Evolutionary conservation across 2,888 invertebrate genomes (phyloP).

Genomic region (Protula sp.): DNA sequence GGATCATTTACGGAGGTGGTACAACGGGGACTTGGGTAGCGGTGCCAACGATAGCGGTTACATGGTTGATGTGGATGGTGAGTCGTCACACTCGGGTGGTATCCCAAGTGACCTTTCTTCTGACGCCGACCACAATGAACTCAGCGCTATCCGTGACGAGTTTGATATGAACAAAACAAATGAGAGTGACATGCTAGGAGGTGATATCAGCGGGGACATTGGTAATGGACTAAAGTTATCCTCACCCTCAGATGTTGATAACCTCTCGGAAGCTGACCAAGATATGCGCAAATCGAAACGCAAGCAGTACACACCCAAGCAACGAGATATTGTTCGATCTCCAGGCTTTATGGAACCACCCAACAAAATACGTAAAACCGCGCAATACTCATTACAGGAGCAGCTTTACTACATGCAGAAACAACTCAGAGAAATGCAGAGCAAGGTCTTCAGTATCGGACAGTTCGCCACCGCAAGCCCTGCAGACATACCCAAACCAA

Average conservation of each 20-base stretch:
- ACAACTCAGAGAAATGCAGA: conserved; percentile 84
- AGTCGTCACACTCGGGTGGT: conserved; percentile 1
- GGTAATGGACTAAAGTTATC: neutral
- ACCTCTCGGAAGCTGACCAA: neutral
- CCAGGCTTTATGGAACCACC: conserved; percentile 57
- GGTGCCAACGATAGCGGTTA: neutral
- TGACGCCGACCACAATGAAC: conserved; percentile 1
- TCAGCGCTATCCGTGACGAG: neutral
- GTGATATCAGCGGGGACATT: neutral
- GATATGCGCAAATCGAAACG: conserved; percentile 61
- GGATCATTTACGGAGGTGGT: neutral
- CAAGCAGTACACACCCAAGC: conserved; percentile 91
- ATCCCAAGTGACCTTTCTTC: conserved; percentile 20
- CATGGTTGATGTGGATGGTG: neutral
- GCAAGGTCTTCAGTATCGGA: conserved; percentile 65
- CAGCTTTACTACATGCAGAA: conserved; percentile 83
- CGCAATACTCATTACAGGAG: conserved; percentile 69
- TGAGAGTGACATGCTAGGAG: neutral
- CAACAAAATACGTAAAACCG: conserved; percentile 33
- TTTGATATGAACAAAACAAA: neutral
- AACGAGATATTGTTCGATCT: conserved; percentile 59
- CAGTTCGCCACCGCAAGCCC: neutral
- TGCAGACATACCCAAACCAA: conserved; percentile 58
- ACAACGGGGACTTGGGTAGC: neutral
- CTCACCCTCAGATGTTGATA: neutral